Evolutionary conservation across 2,113 vertebrate species (phyloP), one percentile per base, ranked within the genome.

Genomic region (Uria lomvia): DNA sequence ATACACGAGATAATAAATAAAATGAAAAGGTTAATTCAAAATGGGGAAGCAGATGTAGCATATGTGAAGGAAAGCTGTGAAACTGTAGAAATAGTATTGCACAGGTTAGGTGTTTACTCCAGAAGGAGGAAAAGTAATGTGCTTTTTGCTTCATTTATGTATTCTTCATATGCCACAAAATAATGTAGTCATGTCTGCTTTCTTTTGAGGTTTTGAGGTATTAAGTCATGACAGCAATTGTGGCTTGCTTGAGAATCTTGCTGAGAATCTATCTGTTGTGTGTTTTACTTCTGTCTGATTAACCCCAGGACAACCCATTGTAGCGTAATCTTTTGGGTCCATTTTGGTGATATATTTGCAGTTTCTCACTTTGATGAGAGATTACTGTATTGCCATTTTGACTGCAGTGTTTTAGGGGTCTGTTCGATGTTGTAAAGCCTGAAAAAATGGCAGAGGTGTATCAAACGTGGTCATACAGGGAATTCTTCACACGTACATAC

Each of bases 141-240:
- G n/a, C 38, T 81, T 95, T 77, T 92, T 84, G n/a, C 76, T 72
- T 77, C 14, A 24, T 21, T 58, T 67, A 53, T 86, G 34, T 81
- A 15, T 50, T 90, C 70, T 74, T 82, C 56, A 53, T 74, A 50
- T 52, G 8, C 82, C 95, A 82, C 74, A 72, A 63, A 88, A 86
- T 66, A 73, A 27, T 55, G 22, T 55, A 81, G 47, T 56, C 68
- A 32, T 38, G 17, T 70, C 20, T 66, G 43, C 77, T 76, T 82
- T 93, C 87, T 94, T 96, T 72, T 88, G 74, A 82, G 55, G 34
- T 75, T 84, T 92, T 87, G 83, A 94, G 30, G 7, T 92, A 80
- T 58, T 82, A 93, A 58, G 62, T 56, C 80, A 83, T 73, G 73
- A 66, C 82, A 70, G 34, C 34, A 42, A 19, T 58, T 75, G 58